Percentiles rank a stretch among this genome's conserved stretches.
Conservation (phyloP, 2,797 vertebrate species). For the Nothura maculosa region DNA sequence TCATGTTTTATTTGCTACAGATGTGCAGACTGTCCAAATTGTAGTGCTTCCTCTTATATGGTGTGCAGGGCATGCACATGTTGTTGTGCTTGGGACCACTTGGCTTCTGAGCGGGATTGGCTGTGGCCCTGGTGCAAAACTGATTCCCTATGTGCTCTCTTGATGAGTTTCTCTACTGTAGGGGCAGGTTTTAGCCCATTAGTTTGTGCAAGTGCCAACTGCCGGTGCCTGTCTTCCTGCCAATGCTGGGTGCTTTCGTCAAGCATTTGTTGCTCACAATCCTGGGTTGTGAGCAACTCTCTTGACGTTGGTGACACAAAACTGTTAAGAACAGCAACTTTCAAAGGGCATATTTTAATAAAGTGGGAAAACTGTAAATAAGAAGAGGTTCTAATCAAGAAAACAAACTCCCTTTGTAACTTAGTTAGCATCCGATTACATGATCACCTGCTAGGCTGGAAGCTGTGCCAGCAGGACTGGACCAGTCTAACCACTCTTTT, state of each 20-base stretch:
- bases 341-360: background rate
- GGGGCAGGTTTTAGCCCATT: background rate
- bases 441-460: too few relatives aligned
- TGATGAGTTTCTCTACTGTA: background rate
- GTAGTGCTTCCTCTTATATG: too few relatives aligned
- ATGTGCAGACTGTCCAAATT: background rate
- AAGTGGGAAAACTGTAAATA: background rate
- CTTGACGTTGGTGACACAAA: background rate
- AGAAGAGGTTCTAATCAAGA: background rate
- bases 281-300: background rate
- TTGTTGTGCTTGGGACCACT: background rate
- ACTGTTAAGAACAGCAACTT: background rate
- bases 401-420: background rate
- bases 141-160: background rate
- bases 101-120: too few relatives aligned
- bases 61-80: background rate
- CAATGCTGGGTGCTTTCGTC: background rate
- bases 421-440: background rate
- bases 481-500: background rate
- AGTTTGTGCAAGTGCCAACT: background rate
- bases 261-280: too few relatives aligned
- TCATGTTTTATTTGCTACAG: background rate
- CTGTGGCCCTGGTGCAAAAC: background rate
- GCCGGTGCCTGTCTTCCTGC: background rate
- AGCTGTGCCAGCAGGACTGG: background rate